A percentile compares a stretch with the other conserved stretches of the same genome.
These are phyloP conservation scores for Hydractinia echinata DNA, from an alignment of 30 jellyfish, hydroid and myxozoan genomes.

Conservation along the genomic window DNA sequence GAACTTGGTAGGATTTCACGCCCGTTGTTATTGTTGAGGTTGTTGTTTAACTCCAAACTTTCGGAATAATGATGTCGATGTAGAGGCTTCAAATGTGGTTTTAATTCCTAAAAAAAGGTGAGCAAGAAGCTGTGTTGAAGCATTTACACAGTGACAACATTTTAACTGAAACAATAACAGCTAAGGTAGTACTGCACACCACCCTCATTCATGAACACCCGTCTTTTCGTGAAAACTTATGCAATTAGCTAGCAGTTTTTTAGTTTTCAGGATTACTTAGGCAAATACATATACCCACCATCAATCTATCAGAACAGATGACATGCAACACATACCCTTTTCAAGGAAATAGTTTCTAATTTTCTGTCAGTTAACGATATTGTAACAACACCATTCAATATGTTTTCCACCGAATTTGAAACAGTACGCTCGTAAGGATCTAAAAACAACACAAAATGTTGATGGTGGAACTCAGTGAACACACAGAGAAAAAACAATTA, in stretches of 20 bases:
- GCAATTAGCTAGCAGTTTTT: too few relatives aligned
- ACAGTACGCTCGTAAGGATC: too few relatives aligned
- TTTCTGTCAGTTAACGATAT: slow-evolving; percentile 59
- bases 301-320: background rate
- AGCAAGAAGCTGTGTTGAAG: background rate
- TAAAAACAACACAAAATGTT: too few relatives aligned
- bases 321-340: slow-evolving; percentile 29
- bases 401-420: slow-evolving; percentile 51
- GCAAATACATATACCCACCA: too few relatives aligned
- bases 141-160: background rate
- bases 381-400: slow-evolving; percentile 83
- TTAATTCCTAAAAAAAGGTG: slow-evolving; percentile 45
- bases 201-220: too few relatives aligned
- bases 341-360: slow-evolving; percentile 36
- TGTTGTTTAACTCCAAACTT: slow-evolving; percentile 53
- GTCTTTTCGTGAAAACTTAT: too few relatives aligned
- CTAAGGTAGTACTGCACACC: background rate
- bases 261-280: too few relatives aligned
- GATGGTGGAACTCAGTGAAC: too few relatives aligned
- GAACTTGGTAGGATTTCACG: slow-evolving; percentile 14
- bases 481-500: too few relatives aligned
- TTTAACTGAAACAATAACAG: background rate
- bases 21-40: slow-evolving; percentile 31
- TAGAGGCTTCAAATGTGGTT: slow-evolving; percentile 57
- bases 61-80: slow-evolving; percentile 76